Evolutionary conservation across 1,140 invertebrate genomes (phyloP).

Genomic region (Pararge aegeria): DNA sequence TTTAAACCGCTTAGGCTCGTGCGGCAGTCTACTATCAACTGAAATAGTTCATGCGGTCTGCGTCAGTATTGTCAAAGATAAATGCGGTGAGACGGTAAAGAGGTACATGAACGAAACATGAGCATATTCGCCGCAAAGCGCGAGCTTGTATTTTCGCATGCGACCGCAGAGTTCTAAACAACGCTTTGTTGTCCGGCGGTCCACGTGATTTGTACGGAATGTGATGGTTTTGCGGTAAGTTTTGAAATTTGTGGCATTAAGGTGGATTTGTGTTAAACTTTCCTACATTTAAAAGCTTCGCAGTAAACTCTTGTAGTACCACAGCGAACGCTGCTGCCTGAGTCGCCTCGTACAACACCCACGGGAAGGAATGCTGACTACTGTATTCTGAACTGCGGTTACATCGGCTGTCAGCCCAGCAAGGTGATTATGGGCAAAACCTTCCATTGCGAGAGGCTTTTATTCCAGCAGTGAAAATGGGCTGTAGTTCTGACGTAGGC

Average conservation of each 20-base stretch:
- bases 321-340: no score
- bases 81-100: slow-evolving; percentile 2
- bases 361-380: no score
- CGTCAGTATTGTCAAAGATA: background rate
- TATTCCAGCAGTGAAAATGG: no score
- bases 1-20: no score
- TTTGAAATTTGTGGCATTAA: slow-evolving; percentile 27
- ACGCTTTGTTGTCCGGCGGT: slow-evolving; percentile 38
- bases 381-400: no score
- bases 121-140: slow-evolving; percentile 29
- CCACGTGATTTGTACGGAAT: slow-evolving; percentile 39
- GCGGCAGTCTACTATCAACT: background rate
- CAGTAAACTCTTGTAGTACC: no score
- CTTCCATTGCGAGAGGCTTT: no score
- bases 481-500: no score
- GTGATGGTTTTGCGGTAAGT: slow-evolving; percentile 32
- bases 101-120: slow-evolving; percentile 9
- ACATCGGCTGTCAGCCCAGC: no score
- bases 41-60: background rate
- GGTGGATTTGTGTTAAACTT: slow-evolving; percentile 1
- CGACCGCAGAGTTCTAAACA: slow-evolving; percentile 38
- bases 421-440: no score
- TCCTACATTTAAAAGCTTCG: background rate
- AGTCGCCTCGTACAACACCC: no score
- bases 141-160: slow-evolving; percentile 38